Base-by-base conservation (phyloP, 2,888 invertebrate genomes). In the Diadegma fenestrale region DNA sequence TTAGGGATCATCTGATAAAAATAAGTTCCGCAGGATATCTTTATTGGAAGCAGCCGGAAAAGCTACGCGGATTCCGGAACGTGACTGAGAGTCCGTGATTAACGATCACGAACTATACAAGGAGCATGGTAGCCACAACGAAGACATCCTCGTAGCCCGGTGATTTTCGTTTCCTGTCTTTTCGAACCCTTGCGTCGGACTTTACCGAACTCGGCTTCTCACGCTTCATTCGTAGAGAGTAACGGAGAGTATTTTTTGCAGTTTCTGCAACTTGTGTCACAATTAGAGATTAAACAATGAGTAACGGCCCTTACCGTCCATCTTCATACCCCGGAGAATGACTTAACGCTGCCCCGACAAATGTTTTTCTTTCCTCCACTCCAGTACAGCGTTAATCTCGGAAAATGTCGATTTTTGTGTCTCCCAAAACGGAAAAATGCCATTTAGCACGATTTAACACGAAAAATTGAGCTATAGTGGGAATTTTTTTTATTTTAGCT, bases 1-100 rank as follows among this genome's bases (percentile, higher is more conserved):
- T n/a, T 79, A 63, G 80, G 85, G 86, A 82, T 86, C 86, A 82
- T 79, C 85, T 84, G 73, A 45, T 76, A 72, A 79, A 87, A 89
- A 89, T 89, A 82, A 85, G n/a, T 77, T 54, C 75, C n/a, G 58
- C 30, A 61, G 80, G 86, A 89, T 87, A 88, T 88, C 87, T 86
- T 88, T 88, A 87, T 89, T 86, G 89, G 85, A 88, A 85, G 75
- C 84, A 85, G 75, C 84, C 86, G 87, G 84, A 89, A 88, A 77
- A 77, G 87, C 80, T 84, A 82, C 83, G 76, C 22, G 54, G 81
- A 87, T 81, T 81, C 66, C 68, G 14, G 22, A 22, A 80, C 73
- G 76, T 78, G 63, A 63, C 76, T 61, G 51, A 61, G 51, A 10
- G 45, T 26, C 37, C 48, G 71, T 17, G 12, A 17, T 54, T 45